Evolutionary conservation across 2,797 vertebrate species (phyloP), one percentile per base, ranked within the genome.

Genomic region (Cheirogaleus major): DNA sequence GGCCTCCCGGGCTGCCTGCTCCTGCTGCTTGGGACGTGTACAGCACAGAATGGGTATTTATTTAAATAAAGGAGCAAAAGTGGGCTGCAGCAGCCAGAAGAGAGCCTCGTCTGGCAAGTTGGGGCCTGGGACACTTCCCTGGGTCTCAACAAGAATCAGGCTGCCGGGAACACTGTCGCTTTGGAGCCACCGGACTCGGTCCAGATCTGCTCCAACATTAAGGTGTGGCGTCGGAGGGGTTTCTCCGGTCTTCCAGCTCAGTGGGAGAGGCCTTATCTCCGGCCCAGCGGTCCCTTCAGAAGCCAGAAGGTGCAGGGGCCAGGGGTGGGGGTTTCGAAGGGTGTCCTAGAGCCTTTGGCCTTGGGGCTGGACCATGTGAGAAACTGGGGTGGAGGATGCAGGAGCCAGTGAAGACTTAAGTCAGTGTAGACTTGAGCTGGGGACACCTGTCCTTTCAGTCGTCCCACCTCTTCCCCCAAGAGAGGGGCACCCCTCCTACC

Each of bases 31-130:
- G 98, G 98, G 98, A 98, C 97, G 97, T 99, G 99, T 99, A 99
- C 99, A 99, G 99, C 99, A 99, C 99, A 99, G 99, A 97, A 98
- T 97, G 97, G 98, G 98, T 99, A 99, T 99, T 99, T 99, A 99
- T 99, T 99, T 98, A 98, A 98, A 95, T 97, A 97, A 97, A 76
- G 38, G 97, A 97, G 95, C 97, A 67, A 91, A 96, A 90, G 81
- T 50, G 93, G 92, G 98, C 69, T 7, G 97, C 59, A 18, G 95
- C 97, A 45, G 67, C 73, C 78, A 12, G 89, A 89, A 73, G 25
- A 52, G 95, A 89, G 93, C 84, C 0, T 17, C n/a, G 18, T 59
- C 0, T 0, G 75, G 93, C 92, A 82, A 70, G 69, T 83, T 1
- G 4, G 38, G 9, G 15, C 18, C 32, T 89, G 59, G 93, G 95